Evolutionary conservation across 1,140 invertebrate genomes (phyloP), one percentile per base, ranked within the genome.

Genomic region (Trissolcus basalis): DNA sequence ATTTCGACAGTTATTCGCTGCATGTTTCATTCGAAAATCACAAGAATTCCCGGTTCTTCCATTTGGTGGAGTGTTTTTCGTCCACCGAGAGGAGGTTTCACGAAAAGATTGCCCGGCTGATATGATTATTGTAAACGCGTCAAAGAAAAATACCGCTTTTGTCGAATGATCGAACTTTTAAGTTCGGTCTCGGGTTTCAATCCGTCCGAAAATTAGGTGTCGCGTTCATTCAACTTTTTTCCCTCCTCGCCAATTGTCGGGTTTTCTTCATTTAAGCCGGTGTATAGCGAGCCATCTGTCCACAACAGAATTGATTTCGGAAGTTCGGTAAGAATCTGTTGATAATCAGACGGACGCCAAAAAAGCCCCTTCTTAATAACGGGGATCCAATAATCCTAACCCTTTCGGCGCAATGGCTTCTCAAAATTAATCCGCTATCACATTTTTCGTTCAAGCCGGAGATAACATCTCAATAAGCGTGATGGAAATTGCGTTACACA

Each of bases 111-210:
- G 85, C 76, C 79, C 19, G 1, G 2, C 73, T 83, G 83, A 83
- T 80, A 79, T 79, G 84, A 88, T 76, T 69, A 76, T 88, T 88
- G 84, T 88, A 75, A 75, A 85, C 84, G 84, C 83, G 85, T 87
- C 85, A 86, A 83, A 79, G 79, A 83, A 87, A 86, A 84, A 82
- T 81, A 83, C 81, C 78, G 63, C 81, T 77, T 85, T 86, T 87
- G 85, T 86, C 3, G 9, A 39, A 39, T 67, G 55, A 80, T 45
- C 54, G 50, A 36, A 71, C 45, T 56, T 72, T 48, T 19, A 35
- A 43, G 65, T 27, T 65, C 15, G 71, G 65, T n/a, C 80, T 86
- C 82, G 73, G 65, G 80, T 79, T 70, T 78, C 67, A 78, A 76
- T 78, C 63, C 63, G 54, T 77, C 69, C 73, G 76, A 82, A 83